Conservation (phyloP, 2,113 vertebrate species). For the Micronycteris hirsuta region DNA sequence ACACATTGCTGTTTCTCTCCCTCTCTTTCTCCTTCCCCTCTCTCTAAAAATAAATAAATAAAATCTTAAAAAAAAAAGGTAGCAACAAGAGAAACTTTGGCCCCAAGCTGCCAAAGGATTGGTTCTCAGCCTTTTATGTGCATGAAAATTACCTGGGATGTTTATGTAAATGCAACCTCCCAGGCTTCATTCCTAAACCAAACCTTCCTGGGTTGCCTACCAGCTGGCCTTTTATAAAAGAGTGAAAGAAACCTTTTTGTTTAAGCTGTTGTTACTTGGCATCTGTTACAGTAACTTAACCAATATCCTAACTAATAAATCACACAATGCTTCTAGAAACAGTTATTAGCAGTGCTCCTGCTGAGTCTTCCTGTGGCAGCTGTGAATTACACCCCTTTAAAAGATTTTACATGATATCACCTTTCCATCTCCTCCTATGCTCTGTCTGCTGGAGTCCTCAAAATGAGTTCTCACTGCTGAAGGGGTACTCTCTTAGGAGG, state of each 20-base stretch:
- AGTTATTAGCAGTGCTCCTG: not conserved
- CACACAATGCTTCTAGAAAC: not conserved
- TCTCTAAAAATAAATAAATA: no score
- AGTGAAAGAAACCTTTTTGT: not conserved
- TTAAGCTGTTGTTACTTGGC: not conserved
- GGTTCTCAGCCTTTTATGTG: not conserved
- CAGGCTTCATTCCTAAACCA: not conserved
- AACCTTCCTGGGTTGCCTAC: not conserved
- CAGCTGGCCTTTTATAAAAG: not conserved
- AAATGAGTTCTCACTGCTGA: not conserved
- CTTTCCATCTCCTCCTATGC: not conserved
- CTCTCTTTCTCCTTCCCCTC: no score
- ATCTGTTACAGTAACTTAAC: conserved; percentile 29
- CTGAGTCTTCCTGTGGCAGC: conserved; percentile 5
- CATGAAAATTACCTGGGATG: not conserved
- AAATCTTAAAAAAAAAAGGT: no score
- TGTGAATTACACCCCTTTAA: conserved; percentile 30
- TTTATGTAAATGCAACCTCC: not conserved
- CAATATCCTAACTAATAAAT: not conserved
- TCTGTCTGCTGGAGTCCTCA: conserved; percentile 1
- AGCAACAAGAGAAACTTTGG: not conserved
- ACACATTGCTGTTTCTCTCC: no score
- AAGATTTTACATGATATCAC: not conserved
- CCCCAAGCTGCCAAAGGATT: not conserved
- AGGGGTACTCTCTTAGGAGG: not conserved